Percentiles rank a stretch among this genome's conserved stretches.
phyloP scores from a whole-genome alignment of 2,797 vertebrate genomes.

The Sandelia bainsii region DNA sequence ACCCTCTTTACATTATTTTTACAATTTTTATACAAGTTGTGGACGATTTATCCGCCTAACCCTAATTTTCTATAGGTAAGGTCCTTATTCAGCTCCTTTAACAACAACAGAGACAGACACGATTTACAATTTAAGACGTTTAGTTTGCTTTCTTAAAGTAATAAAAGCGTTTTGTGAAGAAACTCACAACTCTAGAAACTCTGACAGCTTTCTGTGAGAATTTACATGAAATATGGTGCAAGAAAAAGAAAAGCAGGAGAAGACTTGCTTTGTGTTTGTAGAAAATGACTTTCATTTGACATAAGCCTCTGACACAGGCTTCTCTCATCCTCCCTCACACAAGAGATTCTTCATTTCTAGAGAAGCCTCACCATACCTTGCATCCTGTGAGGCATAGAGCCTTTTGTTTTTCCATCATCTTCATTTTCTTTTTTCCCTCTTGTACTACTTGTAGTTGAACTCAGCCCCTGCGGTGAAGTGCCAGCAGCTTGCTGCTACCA shows the following conservation, averaged over 20 bases:
- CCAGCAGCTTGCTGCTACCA: constrained; percentile 46
- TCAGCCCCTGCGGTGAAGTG: constrained; percentile 16
- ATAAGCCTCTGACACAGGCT: constrained; percentile 35
- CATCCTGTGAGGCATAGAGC: constrained; percentile 20
- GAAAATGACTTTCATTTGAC: constrained; percentile 58
- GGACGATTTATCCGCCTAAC: background rate
- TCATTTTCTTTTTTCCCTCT: constrained; percentile 6
- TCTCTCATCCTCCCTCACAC: constrained; percentile 42
- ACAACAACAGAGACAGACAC: no score
- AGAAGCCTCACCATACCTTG: constrained; percentile 29
- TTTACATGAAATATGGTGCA: constrained; percentile 36
- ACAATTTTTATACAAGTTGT: no score
- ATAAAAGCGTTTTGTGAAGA: background rate
- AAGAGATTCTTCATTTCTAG: constrained; percentile 29
- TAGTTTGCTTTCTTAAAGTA: background rate
- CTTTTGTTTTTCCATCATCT: constrained; percentile 47
- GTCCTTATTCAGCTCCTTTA: background rate
- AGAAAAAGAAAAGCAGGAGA: constrained; percentile 56
- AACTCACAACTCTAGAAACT: background rate
- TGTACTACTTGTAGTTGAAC: constrained; percentile 37
- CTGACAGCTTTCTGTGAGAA: constrained; percentile 1
- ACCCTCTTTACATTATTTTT: no score
- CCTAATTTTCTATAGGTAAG: background rate
- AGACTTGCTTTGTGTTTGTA: constrained; percentile 52
- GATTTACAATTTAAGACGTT: background rate